Base-by-base conservation (phyloP, 2,113 vertebrate genomes). In the Corydoras maculifer region DNA sequence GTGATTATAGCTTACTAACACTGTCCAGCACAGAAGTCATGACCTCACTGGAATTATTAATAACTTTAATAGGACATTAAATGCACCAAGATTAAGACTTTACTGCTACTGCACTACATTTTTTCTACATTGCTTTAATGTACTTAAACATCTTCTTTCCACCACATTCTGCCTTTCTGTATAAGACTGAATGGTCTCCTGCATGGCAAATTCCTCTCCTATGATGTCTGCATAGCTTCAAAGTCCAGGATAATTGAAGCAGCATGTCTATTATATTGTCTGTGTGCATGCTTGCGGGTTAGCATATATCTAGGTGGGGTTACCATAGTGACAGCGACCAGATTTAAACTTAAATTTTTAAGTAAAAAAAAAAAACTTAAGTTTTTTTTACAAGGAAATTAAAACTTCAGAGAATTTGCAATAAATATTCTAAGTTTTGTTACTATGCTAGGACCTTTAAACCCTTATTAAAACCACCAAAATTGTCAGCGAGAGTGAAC, bases 211-310 rank as follows among this genome's bases (percentile, higher is more conserved):
- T 11, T 11, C 43, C 15, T 58, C 54, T 58, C 54, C 55, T 68
- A 43, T 68, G 65, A 68, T n/a, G 65, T 49, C 66, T 68, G 15
- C 43, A 25, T 3, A 25, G 55, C 66, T 58, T 68, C 66, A 68
- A 68, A 68, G 66, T 55, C 7, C 55, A 3, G 6, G 32, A 14
- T 69, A 58, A 69, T 58, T 69, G 67, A 69, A 69, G 15, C 32
- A 48, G 67, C 7, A 69, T 69, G 67, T 49, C n/a, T n/a, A 25
- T 13, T 55, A 57, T 57, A 3, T 14, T 57, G 60, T 62, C 3
- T 15, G 35, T 69, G 35, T 29, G 53, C 3, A 11, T 25, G 14
- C 31, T 10, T 54, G 49, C 9, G 30, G 13, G 32, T 58, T 5
- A 25, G 54, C 53, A 30, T 68, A 53, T 58, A 49, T 59, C 66